Conservation (phyloP, 2,888 invertebrate species). For the Cataglyphis cursor region DNA sequence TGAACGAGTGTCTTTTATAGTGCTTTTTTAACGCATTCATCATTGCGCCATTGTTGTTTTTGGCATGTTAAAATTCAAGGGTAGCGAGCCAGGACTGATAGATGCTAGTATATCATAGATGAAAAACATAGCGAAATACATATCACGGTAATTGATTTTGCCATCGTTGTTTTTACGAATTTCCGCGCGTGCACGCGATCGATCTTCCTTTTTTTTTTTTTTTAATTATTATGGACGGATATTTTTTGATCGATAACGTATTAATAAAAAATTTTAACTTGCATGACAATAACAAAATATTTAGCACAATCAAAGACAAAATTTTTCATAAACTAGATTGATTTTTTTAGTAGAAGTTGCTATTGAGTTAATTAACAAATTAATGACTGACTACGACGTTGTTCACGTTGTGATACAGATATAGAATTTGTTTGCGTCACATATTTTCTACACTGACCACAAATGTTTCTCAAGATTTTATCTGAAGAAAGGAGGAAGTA, state of each 20-base stretch:
- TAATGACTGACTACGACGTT: too few relatives aligned
- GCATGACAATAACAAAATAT: conserved; percentile 10
- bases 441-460: background rate
- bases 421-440: background rate
- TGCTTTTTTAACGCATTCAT: conserved; percentile 10
- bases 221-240: background rate
- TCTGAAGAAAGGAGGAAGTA: background rate
- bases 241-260: conserved; percentile 21
- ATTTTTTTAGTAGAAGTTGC: background rate
- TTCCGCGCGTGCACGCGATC: background rate
- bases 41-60: background rate
- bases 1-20: conserved; percentile 8
- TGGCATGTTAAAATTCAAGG: conserved; percentile 13
- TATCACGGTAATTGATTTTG: background rate
- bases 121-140: background rate
- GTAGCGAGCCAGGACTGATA: background rate
- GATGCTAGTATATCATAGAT: background rate
- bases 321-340: background rate
- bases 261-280: background rate
- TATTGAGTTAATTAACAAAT: too few relatives aligned
- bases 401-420: background rate
- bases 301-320: conserved; percentile 2
- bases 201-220: conserved; percentile 18
- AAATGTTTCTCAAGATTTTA: background rate
- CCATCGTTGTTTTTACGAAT: background rate